These are phyloP conservation scores for Hypothenemus hampei DNA, from an alignment of 1,140 invertebrate genomes.

Conservation along the genomic window DNA sequence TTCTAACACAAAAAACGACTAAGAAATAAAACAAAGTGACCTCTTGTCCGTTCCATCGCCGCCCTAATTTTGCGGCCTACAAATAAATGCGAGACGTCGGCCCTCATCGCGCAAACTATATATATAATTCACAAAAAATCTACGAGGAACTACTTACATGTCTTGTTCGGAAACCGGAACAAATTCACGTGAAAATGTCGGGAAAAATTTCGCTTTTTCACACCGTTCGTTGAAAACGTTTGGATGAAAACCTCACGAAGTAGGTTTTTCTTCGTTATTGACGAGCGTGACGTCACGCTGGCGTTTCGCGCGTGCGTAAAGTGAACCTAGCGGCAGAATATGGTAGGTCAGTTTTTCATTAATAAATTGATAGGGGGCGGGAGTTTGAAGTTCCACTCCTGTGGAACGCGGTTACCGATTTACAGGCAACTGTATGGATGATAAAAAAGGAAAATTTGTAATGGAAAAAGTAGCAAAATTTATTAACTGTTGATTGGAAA, in stretches of 20 bases:
- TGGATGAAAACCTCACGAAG: constrained; percentile 17
- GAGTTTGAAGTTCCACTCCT: neutral
- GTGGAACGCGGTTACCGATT: too few relatives aligned
- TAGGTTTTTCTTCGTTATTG: constrained; percentile 31
- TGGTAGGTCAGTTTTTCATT: constrained; percentile 29
- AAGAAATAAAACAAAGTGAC: too few relatives aligned
- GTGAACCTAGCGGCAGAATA: neutral
- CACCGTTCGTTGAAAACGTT: too few relatives aligned
- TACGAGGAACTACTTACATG: constrained; percentile 32
- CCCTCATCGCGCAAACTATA: neutral
- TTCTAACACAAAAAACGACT: neutral
- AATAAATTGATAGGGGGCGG: constrained; percentile 20
- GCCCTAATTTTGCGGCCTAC: constrained; percentile 5
- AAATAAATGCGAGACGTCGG: neutral
- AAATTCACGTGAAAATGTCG: constrained; percentile 15
- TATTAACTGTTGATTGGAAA: too few relatives aligned
- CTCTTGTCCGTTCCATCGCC: constrained; percentile 7
- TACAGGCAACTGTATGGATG: constrained; percentile 1
- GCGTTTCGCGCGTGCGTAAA: constrained; percentile 31
- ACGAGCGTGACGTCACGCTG: constrained; percentile 38
- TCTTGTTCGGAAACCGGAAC: constrained; percentile 22
- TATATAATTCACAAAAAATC: neutral
- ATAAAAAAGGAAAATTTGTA: too few relatives aligned
- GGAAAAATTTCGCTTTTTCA: constrained; percentile 20
- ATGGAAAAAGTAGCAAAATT: too few relatives aligned